These are phyloP conservation scores for Diachrysia chrysitis DNA, from an alignment of 2,888 invertebrate genomes.

Conservation along the genomic window DNA sequence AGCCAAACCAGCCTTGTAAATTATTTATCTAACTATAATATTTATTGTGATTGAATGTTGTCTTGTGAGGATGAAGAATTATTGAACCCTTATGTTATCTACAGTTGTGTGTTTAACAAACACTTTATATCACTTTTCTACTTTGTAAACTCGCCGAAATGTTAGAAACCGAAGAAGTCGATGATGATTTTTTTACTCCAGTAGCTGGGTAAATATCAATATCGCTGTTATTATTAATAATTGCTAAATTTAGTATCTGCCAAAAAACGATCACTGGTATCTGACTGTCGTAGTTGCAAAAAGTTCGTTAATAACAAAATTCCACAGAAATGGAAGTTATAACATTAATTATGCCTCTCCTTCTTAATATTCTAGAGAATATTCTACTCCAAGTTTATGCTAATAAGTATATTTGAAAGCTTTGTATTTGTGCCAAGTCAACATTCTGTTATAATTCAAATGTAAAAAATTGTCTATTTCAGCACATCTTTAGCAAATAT, in stretches of 20 bases:
- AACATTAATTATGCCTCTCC: too few relatives aligned
- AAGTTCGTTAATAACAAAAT: too few relatives aligned
- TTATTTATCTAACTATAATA: too few relatives aligned
- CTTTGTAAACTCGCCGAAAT: slow-evolving; percentile 48
- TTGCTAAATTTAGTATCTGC: background rate
- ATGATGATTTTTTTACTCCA: slow-evolving; percentile 85
- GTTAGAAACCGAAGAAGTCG: slow-evolving; percentile 81
- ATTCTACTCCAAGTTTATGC: background rate
- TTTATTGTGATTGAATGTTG: too few relatives aligned
- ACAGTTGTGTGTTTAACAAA: background rate
- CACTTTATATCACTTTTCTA: background rate
- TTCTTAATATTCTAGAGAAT: too few relatives aligned
- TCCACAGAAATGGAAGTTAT: too few relatives aligned
- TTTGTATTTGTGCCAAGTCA: background rate
- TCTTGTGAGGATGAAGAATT: too few relatives aligned
- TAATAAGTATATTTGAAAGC: background rate
- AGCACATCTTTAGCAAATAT: slow-evolving; percentile 82
- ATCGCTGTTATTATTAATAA: background rate
- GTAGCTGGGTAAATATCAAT: slow-evolving; percentile 70
- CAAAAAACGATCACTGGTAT: background rate
- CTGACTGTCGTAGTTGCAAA: too few relatives aligned
- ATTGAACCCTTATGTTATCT: background rate
- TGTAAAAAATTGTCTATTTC: slow-evolving; percentile 49
- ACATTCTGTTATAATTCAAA: background rate
- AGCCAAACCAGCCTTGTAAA: too few relatives aligned